A percentile compares a stretch with the other conserved stretches of the same genome.
Evolutionary conservation across 2,888 invertebrate species (phyloP).

Genomic region (Apamea epomidion): DNA sequence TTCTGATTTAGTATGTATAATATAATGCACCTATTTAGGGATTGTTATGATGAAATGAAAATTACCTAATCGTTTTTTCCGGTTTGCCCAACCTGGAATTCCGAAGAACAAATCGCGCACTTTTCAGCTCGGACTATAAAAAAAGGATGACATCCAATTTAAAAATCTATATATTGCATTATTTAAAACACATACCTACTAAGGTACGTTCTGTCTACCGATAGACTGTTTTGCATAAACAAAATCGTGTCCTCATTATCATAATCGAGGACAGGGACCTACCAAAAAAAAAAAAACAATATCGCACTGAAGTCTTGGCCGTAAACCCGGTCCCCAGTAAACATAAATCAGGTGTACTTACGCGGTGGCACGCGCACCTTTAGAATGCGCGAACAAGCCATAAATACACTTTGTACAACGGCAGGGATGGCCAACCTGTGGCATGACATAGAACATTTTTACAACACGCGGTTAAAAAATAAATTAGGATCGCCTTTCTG

Average conservation of each 20-base stretch:
- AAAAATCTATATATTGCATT: not conserved
- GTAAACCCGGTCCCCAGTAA: slow-evolving; percentile 21
- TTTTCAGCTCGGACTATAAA: not conserved
- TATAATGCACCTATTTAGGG: not conserved
- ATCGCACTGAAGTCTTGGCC: slow-evolving; percentile 15
- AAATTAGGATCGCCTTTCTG: not conserved
- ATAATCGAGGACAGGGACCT: slow-evolving; percentile 3
- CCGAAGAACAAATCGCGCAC: not conserved
- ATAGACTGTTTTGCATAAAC: not conserved
- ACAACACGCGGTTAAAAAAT: not conserved
- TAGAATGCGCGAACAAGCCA: slow-evolving; percentile 42
- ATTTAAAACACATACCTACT: not conserved
- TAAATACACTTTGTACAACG: slow-evolving; percentile 53
- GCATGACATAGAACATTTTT: not conserved
- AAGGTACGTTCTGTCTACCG: not conserved
- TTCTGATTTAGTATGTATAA: no score
- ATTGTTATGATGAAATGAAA: not conserved
- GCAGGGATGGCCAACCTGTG: slow-evolving; percentile 28
- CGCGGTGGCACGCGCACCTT: slow-evolving; percentile 43
- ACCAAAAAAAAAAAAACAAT: slow-evolving; percentile 25
- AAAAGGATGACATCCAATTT: not conserved
- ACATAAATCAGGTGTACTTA: slow-evolving; percentile 60
- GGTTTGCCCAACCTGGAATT: not conserved
- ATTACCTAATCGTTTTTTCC: not conserved
- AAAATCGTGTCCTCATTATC: not conserved